Evolutionary conservation across 2,797 vertebrate species (phyloP), one percentile per base, ranked within the genome.

Genomic region (Orestias chungarensis): DNA sequence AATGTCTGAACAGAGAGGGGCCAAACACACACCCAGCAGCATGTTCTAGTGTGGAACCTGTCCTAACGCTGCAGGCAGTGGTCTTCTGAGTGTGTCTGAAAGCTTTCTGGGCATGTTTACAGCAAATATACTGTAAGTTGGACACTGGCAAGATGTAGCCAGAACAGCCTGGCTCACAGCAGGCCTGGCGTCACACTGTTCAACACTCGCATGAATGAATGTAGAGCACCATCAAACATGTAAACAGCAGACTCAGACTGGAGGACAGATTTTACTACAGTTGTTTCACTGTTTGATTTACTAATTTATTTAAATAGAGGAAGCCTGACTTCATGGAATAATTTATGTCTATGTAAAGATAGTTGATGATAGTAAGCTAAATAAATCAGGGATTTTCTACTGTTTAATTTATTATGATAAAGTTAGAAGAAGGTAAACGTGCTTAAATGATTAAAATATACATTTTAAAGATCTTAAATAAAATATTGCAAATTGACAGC

Each of bases 151-250:
- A 82, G 65, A 82, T 80, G 76, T 65, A 80, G 76, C 75, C 74
- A 62, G 79, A 85, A 79, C 82, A 89, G 88, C 76, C 86, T 80
- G 88, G 44, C 74, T 84, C 85, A 66, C 85, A 87, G 82, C 87
- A 87, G 76, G 82, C 71, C 80, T 35, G 76, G 66, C 73, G 67
- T 52, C 71, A 77, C 64, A 66, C 66, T 33, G 31, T 38, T 57
- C 64, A 69, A 73, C 70, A 75, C 74, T 54, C 67, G 77, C 73
- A 72, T 38, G 33, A 50, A 47, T 65, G 55, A 68, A n/a, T 27
- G 49, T 50, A 27, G 59, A 25, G 79, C 64, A 38, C 38, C 35
- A 49, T 12, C 52, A 73, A 47, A 62, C 65, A 64, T 10, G 42
- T 27, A 75, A 68, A 78, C 27, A 82, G 38, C 42, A 25, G 35